Base-by-base conservation (phyloP, 1,140 invertebrate species). In the Nautilus pompilius region DNA sequence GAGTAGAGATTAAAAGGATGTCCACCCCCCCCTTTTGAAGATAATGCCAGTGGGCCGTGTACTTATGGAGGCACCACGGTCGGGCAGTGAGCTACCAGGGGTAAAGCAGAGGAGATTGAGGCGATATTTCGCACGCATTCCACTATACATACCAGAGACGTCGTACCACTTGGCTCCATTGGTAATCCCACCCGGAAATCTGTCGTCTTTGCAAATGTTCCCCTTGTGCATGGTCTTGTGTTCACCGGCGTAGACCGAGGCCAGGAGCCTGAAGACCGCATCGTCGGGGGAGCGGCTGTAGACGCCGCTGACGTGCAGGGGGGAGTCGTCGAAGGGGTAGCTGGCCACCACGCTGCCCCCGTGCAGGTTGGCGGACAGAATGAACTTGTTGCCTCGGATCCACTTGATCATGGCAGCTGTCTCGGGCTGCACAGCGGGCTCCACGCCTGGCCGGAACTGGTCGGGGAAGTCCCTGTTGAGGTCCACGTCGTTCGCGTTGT, bases 391-490 rank as follows among this genome's bases (percentile, higher is more conserved):
- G 1, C 87, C 85, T 10, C 87, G 79, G 1, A 93, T 89, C 96
- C 96, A 99, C 30, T 90, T 84, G 88, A 99, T 98, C 0, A 98
- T 88, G 0, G 92, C 93, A 55, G 81, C 65, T 0, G 95, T 98
- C 84, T 99, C 96, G 0, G 91, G 91, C 81, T 93, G 89, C 67
- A 88, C 98, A 93, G 1, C 94, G 86, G 0, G 88, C 84, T 89
- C 92, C 69, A 57, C 80, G 4, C 26, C 20, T 80, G 71, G 68
- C 0, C 29, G 59, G 26, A 72, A 58, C 70, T 94, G 92, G 78
- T 97, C 93, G 0, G 97, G 97, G 76, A 99, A 99, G 83, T 99
- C 96, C 71, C 96, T 86, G 82, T 99, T 99, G 0, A 99, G 84
- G 82, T 99, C 97, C 3, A 96, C 83, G 36, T 86, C 75, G 72